These are phyloP conservation scores for Spea hammondii DNA, from an alignment of 2,797 vertebrate species.

Conservation along the genomic window DNA sequence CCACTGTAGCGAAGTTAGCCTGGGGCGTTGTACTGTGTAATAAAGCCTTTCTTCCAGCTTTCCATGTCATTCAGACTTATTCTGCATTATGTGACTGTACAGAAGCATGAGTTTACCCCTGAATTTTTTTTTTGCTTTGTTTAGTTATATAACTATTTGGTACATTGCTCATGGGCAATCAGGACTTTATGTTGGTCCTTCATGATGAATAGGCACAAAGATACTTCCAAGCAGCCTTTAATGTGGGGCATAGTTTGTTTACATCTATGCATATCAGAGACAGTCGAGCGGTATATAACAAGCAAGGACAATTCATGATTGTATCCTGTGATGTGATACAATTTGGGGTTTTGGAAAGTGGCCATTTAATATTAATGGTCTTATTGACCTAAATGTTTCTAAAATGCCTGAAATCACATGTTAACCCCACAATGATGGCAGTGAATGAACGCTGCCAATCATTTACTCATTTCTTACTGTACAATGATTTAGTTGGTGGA, in stretches of 20 bases:
- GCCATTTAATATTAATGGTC: conserved; percentile 30
- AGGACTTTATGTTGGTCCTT: conserved; percentile 41
- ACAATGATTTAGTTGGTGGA: too few relatives aligned
- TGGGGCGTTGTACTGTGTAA: conserved; percentile 53
- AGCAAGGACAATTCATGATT: conserved; percentile 17
- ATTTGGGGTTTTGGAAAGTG: conserved; percentile 33
- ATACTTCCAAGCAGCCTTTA: conserved; percentile 47
- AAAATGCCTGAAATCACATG: conserved; percentile 36
- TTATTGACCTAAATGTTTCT: conserved; percentile 25
- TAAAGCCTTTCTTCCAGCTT: conserved; percentile 58
- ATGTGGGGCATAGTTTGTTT: conserved; percentile 30
- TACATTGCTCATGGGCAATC: conserved; percentile 23
- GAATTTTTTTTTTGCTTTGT: conserved; percentile 49
- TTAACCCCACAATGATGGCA: conserved; percentile 19
- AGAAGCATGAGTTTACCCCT: conserved; percentile 56
- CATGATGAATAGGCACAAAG: conserved; percentile 38
- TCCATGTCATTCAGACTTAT: conserved; percentile 54
- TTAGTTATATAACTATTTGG: conserved; percentile 57
- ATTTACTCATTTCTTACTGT: conserved; percentile 23
- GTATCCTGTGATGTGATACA: conserved; percentile 46
- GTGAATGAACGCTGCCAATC: conserved; percentile 20
- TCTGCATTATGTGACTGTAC: conserved; percentile 11
- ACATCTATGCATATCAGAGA: neutral
- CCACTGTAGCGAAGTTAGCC: conserved; percentile 54
- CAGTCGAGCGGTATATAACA: conserved; percentile 2